Conservation (phyloP, 2,113 vertebrate species). For the Paramormyrops kingsleyae region DNA sequence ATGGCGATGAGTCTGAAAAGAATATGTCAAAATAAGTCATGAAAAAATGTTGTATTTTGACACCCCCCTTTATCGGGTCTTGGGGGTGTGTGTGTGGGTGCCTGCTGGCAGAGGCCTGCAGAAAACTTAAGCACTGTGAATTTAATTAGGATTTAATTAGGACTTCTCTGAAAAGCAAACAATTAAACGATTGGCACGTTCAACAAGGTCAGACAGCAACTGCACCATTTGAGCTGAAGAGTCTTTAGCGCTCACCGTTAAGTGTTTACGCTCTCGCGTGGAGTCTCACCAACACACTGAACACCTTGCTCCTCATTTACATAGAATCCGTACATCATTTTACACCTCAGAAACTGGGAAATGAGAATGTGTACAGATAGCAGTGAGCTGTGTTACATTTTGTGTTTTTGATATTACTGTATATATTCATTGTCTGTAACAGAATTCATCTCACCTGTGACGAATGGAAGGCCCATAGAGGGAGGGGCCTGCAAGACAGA, state of each 20-base stretch:
- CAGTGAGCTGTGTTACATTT: background rate
- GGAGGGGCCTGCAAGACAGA: background rate
- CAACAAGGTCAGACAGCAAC: background rate
- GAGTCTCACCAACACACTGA: background rate
- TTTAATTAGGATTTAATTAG: slow-evolving; percentile 2
- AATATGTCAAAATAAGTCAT: background rate
- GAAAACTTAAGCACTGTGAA: background rate
- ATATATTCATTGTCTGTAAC: background rate
- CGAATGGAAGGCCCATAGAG: background rate
- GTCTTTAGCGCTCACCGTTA: background rate
- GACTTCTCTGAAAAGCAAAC: background rate
- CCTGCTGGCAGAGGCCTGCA: background rate
- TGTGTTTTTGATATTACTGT: background rate
- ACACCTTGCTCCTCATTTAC: background rate
- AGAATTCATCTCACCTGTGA: background rate
- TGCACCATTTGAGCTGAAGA: background rate
- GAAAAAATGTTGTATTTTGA: background rate
- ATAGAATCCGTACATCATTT: background rate
- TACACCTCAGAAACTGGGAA: background rate
- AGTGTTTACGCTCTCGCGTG: background rate
- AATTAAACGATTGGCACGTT: background rate
- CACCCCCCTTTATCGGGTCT: background rate
- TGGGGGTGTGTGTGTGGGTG: background rate
- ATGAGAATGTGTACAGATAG: background rate
- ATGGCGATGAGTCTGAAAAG: background rate